Percentiles rank a stretch among this genome's conserved stretches.
These are phyloP conservation scores for Andricus grossulariae DNA, from an alignment of 1,140 invertebrate species.

Conservation along the genomic window DNA sequence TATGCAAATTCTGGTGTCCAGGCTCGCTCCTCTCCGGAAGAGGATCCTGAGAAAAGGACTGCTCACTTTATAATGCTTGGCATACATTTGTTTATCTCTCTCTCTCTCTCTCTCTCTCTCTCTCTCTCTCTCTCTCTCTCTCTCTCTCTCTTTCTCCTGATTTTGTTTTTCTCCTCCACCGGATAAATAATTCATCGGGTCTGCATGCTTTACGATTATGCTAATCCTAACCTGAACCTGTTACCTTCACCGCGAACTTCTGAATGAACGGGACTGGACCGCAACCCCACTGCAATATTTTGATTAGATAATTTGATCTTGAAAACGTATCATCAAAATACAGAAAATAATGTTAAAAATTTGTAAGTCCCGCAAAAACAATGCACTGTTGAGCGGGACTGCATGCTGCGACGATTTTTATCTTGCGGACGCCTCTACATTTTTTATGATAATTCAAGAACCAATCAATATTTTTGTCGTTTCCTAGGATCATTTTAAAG, in stretches of 20 bases:
- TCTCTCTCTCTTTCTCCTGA: conserved; percentile 49
- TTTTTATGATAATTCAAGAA: no score
- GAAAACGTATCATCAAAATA: no score
- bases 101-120: conserved; percentile 51
- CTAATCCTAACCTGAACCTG: conserved; percentile 64
- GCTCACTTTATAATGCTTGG: conserved; percentile 42
- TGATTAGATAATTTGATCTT: neutral
- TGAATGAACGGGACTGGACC: conserved; percentile 45
- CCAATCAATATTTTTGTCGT: no score
- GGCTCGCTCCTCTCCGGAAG: conserved; percentile 54
- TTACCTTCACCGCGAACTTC: conserved; percentile 57
- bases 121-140: conserved; percentile 41
- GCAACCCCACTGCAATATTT: neutral
- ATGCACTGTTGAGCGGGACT: no score
- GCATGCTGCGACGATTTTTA: no score
- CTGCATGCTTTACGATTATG: conserved; percentile 69
- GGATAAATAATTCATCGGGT: conserved; percentile 71
- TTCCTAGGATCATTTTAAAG: no score
- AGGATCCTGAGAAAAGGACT: conserved; percentile 34
- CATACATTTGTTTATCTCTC: conserved; percentile 49
- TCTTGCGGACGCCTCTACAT: no score
- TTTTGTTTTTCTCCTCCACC: conserved; percentile 52
- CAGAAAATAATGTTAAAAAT: no score
- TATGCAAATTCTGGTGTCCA: conserved; percentile 62
- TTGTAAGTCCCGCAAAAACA: no score